Evolutionary conservation across 2,888 invertebrate genomes (phyloP), one percentile per base, ranked within the genome.

Genomic region (Eubasilissa splendida): DNA sequence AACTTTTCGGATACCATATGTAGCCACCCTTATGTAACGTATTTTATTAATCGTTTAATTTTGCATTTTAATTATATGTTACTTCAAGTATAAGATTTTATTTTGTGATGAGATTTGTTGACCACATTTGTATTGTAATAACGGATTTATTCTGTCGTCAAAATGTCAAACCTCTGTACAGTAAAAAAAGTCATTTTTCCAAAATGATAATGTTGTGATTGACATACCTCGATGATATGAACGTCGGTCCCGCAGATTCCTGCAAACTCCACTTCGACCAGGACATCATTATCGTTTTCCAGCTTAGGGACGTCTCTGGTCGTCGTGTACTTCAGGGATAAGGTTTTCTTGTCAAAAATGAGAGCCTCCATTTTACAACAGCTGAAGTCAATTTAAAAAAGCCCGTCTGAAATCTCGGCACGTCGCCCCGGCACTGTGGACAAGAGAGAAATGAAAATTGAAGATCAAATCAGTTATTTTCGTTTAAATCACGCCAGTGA

Each of bases 201-300:
- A 74, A 50, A 14, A 65, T 4, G 5, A 33, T 12, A 22, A 2
- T 75, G 84, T 86, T 22, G 60, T 0, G 31, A 22, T 14, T 9
- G 10, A 8, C n/a, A 85, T 88, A 94, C 95, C 88, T 93, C 91
- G 10, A 94, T 89, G 74, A 94, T 93, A 85, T 95, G 95, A 5
- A 95, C 87, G 87, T 95, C 95, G 0, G 94, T 95, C 0, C 95
- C 95, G 85, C 95, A 95, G 52, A 95, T 88, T 0, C 95, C 95
- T 0, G 94, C 88, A 85, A 92, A 94, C 8, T 93, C 91, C 0
- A 95, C 93, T 86, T 91, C 92, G 1, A 95, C 89, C 3, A 94
- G 89, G 71, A 95, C 92, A n/a, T 94, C 92, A 70, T 92, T 88
- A 2, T 91, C 91, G 0, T 88, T 86, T 0, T 86, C 85, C 0